Evolutionary conservation across 2,888 invertebrate species (phyloP).

Genomic region (Rhyacophila evoluta): DNA sequence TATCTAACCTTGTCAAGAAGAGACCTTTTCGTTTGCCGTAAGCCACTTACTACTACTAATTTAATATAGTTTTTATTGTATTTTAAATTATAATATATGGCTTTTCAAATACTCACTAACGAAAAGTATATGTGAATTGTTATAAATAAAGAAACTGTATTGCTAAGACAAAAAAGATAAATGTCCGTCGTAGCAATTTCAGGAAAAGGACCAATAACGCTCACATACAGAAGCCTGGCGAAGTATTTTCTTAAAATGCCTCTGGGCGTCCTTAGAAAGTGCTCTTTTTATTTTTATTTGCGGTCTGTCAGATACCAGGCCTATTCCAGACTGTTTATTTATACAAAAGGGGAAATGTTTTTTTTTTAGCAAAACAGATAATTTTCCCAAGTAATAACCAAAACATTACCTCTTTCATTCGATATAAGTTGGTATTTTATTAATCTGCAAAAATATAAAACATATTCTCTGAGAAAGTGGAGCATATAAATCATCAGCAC

Average conservation of each 20-base stretch:
- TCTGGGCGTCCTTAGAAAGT: neutral
- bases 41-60: too few species aligned
- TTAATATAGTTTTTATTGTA: too few species aligned
- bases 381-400: neutral
- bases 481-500: too few species aligned
- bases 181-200: neutral
- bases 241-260: neutral
- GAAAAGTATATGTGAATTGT: too few species aligned
- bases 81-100: too few species aligned
- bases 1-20: too few species aligned
- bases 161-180: neutral
- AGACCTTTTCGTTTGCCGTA: too few species aligned
- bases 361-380: neutral
- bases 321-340: neutral
- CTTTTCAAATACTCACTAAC: too few species aligned
- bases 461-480: too few species aligned
- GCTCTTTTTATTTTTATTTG: neutral
- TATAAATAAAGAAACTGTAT: neutral
- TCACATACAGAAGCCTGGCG: neutral
- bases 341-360: neutral
- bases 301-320: neutral
- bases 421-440: too few species aligned
- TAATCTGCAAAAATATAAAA: too few species aligned
- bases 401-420: too few species aligned
- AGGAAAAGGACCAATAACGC: conserved; percentile 1